These are phyloP conservation scores for Perca flavescens DNA, from an alignment of 2,113 vertebrate species.

Conservation along the genomic window DNA sequence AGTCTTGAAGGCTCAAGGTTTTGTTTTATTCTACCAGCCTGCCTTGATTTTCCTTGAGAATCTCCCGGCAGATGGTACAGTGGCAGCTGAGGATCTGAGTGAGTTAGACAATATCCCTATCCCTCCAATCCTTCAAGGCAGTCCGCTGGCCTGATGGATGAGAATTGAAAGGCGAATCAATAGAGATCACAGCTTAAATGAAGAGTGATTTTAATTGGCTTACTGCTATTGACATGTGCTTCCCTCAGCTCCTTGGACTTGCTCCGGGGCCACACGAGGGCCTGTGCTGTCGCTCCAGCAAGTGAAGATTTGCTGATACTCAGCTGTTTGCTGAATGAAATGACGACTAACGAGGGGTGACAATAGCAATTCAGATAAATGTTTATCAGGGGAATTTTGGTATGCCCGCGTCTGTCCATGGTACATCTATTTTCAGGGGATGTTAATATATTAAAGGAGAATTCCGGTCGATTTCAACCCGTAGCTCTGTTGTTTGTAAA, in stretches of 20 bases:
- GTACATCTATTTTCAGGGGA: constrained; percentile 29
- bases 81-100: constrained; percentile 39
- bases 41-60: constrained; percentile 42
- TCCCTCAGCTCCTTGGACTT: constrained; percentile 64
- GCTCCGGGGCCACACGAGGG: constrained; percentile 31
- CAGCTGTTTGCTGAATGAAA: constrained; percentile 58
- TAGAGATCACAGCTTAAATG: constrained; percentile 84
- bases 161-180: constrained; percentile 81
- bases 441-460: no score
- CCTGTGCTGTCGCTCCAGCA: constrained; percentile 18
- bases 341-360: constrained; percentile 62
- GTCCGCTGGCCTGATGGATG: constrained; percentile 74
- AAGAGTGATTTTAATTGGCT: constrained; percentile 86
- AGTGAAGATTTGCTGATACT: constrained; percentile 62
- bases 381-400: constrained; percentile 40
- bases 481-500: no score
- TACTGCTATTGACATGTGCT: constrained; percentile 78
- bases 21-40: constrained; percentile 33
- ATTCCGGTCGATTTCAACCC: no score
- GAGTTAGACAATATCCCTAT: constrained; percentile 47
- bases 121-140: constrained; percentile 51
- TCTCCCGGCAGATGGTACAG: constrained; percentile 24
- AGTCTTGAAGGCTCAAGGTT: constrained; percentile 7
- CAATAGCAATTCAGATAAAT: constrained; percentile 67
- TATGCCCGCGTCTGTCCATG: constrained; percentile 9